phyloP scores from a whole-genome alignment of 2,797 vertebrate species.

The Holocentrus rufus region DNA sequence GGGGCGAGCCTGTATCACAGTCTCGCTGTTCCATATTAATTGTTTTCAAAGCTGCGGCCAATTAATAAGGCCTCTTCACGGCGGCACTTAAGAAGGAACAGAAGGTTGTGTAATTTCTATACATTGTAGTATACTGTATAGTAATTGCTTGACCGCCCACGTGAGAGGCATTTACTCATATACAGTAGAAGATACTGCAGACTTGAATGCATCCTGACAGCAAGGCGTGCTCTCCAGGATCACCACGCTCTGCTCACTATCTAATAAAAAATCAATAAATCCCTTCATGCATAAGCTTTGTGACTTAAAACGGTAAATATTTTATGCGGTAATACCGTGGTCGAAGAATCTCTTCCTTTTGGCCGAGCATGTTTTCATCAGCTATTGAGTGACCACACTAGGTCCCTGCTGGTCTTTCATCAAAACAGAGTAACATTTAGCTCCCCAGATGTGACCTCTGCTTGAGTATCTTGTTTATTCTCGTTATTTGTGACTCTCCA shows the following conservation, averaged over 20 bases:
- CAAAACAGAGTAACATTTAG: conserved; percentile 67
- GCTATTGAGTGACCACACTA: conserved; percentile 8
- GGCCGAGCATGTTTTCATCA: conserved; percentile 29
- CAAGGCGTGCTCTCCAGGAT: neutral
- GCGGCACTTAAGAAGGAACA: conserved; percentile 31
- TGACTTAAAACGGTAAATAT: conserved; percentile 34
- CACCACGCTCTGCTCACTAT: neutral
- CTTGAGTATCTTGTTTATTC: conserved; percentile 67
- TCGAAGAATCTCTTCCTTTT: conserved; percentile 30
- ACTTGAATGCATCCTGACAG: conserved; percentile 1
- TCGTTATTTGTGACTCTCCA: conserved; percentile 69
- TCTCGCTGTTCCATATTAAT: conserved; percentile 51
- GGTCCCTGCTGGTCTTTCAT: conserved; percentile 61
- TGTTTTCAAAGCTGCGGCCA: conserved; percentile 54
- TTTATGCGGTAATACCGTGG: conserved; percentile 31
- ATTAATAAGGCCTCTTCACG: conserved; percentile 61
- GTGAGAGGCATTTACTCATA: conserved; percentile 34
- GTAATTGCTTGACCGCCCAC: conserved; percentile 25
- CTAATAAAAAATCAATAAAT: conserved; percentile 10
- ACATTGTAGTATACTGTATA: conserved; percentile 14
- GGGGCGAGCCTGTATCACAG: conserved; percentile 36
- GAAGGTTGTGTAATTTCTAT: conserved; percentile 39
- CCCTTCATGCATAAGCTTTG: conserved; percentile 4
- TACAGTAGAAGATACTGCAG: conserved; percentile 1
- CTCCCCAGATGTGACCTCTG: conserved; percentile 67